These are phyloP conservation scores for Ahaetulla prasina DNA, from an alignment of 2,113 vertebrate species.

Conservation along the genomic window DNA sequence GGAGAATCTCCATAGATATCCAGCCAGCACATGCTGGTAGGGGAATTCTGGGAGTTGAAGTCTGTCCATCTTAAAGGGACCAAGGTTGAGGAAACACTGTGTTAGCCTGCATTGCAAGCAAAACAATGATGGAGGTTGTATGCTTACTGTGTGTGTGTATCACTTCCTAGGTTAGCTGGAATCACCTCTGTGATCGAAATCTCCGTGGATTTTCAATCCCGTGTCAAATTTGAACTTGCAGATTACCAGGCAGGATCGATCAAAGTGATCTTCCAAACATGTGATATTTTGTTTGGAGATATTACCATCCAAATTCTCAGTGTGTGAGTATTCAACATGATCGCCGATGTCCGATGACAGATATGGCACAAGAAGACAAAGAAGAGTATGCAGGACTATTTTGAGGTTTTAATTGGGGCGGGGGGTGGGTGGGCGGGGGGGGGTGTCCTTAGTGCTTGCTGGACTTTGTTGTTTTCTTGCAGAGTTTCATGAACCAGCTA, in stretches of 20 bases:
- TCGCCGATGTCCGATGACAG: too few relatives aligned
- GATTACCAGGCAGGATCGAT: not conserved
- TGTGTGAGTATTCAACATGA: not conserved
- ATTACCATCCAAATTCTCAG: not conserved
- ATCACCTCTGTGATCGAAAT: not conserved
- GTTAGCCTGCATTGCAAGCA: too few relatives aligned
- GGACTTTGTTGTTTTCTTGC: too few relatives aligned
- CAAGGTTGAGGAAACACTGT: too few relatives aligned
- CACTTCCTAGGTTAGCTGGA: not conserved
- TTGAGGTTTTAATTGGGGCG: not conserved
- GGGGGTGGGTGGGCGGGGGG: rapidly evolving
- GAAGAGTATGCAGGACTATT: not conserved
- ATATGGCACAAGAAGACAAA: too few relatives aligned
- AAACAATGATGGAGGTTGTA: too few relatives aligned
- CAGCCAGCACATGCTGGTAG: too few relatives aligned
- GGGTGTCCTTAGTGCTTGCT: too few relatives aligned
- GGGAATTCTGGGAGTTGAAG: too few relatives aligned
- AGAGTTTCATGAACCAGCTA: not conserved
- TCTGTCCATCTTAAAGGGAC: too few relatives aligned
- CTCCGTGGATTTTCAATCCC: not conserved
- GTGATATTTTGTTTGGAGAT: not conserved
- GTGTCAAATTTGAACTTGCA: not conserved
- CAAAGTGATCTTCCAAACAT: not conserved
- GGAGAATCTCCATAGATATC: too few relatives aligned
- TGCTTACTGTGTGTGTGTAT: too few relatives aligned